A percentile compares a stretch with the other conserved stretches of the same genome.
Evolutionary conservation across 2,113 vertebrate species (phyloP).

Genomic region (Seriola dumerili): DNA sequence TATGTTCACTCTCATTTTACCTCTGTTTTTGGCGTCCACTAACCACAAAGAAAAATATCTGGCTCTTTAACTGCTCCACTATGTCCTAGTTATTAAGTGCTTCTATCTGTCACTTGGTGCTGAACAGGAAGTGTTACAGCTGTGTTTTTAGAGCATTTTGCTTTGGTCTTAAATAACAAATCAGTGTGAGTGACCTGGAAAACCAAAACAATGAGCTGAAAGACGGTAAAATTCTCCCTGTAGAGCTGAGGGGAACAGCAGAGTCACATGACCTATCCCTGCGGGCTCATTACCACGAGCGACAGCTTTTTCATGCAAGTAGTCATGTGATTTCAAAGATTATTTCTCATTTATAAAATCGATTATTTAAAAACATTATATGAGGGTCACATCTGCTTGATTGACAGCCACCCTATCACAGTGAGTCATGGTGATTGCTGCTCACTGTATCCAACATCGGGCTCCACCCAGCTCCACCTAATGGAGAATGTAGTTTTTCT

Average conservation of each 20-base stretch:
- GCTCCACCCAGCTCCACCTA: slow-evolving; percentile 5
- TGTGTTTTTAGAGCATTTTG: not conserved
- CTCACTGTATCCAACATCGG: not conserved
- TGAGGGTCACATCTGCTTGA: slow-evolving; percentile 1
- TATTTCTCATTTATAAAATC: too few relatives aligned
- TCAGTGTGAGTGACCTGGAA: not conserved
- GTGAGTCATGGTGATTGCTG: not conserved
- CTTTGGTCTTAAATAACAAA: not conserved
- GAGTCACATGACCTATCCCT: not conserved
- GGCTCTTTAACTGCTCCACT: not conserved
- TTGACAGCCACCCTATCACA: not conserved
- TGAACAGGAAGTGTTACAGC: not conserved
- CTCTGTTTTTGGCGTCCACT: not conserved
- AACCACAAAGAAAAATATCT: not conserved
- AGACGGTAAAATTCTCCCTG: too few relatives aligned
- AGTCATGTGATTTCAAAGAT: not conserved
- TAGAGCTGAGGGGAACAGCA: not conserved
- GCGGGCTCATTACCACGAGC: too few relatives aligned
- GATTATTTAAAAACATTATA: not conserved
- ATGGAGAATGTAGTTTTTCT: slow-evolving; percentile 4
- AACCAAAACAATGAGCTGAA: not conserved
- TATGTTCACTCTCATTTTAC: too few relatives aligned
- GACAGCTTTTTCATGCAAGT: not conserved
- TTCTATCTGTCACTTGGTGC: not conserved
- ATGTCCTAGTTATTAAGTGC: not conserved